phyloP scores from a whole-genome alignment of 2,113 vertebrate genomes.

The Condylura cristata region DNA sequence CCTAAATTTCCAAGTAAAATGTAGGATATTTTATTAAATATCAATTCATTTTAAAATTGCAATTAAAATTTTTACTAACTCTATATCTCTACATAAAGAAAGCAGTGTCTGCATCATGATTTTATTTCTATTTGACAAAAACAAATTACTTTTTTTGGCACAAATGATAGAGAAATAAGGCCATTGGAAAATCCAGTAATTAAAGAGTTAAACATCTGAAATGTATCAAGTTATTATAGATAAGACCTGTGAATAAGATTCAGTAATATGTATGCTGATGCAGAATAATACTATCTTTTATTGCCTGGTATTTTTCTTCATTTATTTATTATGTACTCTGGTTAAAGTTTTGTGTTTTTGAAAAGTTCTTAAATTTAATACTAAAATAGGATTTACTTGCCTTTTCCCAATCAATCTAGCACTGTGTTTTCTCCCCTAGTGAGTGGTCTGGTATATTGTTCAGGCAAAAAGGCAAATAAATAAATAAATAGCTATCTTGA shows the following conservation, averaged over 20 bases:
- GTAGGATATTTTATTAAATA: not conserved
- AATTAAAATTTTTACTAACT: not conserved
- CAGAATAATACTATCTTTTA: not conserved
- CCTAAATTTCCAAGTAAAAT: not conserved
- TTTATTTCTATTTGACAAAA: not conserved
- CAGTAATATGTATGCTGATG: not conserved
- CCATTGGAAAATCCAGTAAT: not conserved
- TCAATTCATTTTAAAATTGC: not conserved
- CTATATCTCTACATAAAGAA: not conserved
- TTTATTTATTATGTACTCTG: not conserved
- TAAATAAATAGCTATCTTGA: conserved; percentile 50
- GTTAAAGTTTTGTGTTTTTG: not conserved
- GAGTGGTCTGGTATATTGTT: not conserved
- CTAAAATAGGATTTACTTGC: not conserved
- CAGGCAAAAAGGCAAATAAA: not conserved
- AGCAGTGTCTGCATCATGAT: not conserved
- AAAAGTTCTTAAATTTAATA: not conserved
- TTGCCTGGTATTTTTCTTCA: not conserved
- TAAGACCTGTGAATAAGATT: not conserved
- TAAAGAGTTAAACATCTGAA: not conserved
- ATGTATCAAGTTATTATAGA: not conserved
- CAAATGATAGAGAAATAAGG: not conserved
- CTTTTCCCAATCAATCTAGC: not conserved
- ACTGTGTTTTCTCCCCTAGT: not conserved
- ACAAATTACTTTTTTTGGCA: not conserved